phyloP scores from a whole-genome alignment of 2,888 invertebrate genomes.

The Tipula unca region DNA sequence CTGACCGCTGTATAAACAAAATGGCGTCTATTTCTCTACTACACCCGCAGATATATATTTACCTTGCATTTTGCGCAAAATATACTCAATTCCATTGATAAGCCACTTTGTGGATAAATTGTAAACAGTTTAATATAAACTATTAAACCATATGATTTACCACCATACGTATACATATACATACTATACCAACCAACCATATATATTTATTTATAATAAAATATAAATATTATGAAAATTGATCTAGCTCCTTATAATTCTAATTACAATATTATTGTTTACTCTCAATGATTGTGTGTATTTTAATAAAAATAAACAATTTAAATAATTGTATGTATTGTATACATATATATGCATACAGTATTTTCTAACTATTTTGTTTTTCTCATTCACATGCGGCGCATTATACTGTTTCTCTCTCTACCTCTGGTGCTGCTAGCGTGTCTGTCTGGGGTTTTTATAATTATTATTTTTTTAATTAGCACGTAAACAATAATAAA shows the following conservation, averaged over 20 bases:
- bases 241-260: constrained; percentile 14
- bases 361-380: neutral
- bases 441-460: neutral
- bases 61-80: neutral
- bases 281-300: constrained; percentile 1
- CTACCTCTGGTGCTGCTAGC: neutral
- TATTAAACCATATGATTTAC: neutral
- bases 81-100: neutral
- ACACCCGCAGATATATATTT: neutral
- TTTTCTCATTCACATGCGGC: neutral
- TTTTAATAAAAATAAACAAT: constrained; percentile 8
- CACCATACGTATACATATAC: neutral
- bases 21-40: neutral
- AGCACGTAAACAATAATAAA: constrained; percentile 14
- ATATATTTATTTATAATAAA: constrained; percentile 8
- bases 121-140: neutral
- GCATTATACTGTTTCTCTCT: neutral
- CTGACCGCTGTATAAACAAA: neutral
- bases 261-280: constrained; percentile 3
- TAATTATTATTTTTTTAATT: neutral
- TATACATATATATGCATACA: neutral
- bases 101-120: neutral
- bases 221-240: constrained; percentile 8
- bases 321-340: constrained; percentile 1
- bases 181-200: neutral